Evolutionary conservation across 2,888 invertebrate species (phyloP).

Genomic region (Gymnoscelis rufifasciata): DNA sequence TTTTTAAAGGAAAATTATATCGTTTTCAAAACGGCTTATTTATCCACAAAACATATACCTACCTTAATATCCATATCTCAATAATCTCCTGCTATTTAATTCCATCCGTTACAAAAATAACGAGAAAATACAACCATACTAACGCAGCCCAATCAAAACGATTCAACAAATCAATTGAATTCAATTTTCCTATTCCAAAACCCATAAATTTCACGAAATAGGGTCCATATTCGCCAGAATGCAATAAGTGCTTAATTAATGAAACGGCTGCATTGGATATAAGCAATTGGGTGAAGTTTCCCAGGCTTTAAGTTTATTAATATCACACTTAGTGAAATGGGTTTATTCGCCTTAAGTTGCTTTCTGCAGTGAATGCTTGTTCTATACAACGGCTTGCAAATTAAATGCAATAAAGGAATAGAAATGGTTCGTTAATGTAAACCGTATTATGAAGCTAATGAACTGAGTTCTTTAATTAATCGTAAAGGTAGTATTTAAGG

Average conservation of each 20-base stretch:
- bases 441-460: no score
- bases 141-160: conserved; percentile 4
- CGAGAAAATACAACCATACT: not conserved
- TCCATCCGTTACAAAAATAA: no score
- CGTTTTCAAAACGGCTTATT: no score
- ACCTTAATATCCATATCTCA: no score
- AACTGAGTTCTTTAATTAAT: no score
- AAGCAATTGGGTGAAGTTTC: conserved; percentile 20
- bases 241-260: conserved; percentile 8
- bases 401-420: not conserved
- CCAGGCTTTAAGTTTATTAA: conserved; percentile 20
- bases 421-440: no score
- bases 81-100: no score
- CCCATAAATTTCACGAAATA: not conserved
- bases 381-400: not conserved
- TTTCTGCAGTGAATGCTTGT: not conserved
- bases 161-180: conserved; percentile 9
- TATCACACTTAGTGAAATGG: conserved; percentile 11
- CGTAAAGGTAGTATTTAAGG: no score
- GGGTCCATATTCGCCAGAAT: conserved; percentile 9
- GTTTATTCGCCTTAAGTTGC: conserved; percentile 1
- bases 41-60: no score
- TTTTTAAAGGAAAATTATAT: no score
- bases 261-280: conserved; percentile 21
- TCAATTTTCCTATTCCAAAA: conserved; percentile 1